A percentile compares a stretch with the other conserved stretches of the same genome.
Evolutionary conservation across 2,797 vertebrate species (phyloP).

Genomic region (Syngnathus rostellatus): DNA sequence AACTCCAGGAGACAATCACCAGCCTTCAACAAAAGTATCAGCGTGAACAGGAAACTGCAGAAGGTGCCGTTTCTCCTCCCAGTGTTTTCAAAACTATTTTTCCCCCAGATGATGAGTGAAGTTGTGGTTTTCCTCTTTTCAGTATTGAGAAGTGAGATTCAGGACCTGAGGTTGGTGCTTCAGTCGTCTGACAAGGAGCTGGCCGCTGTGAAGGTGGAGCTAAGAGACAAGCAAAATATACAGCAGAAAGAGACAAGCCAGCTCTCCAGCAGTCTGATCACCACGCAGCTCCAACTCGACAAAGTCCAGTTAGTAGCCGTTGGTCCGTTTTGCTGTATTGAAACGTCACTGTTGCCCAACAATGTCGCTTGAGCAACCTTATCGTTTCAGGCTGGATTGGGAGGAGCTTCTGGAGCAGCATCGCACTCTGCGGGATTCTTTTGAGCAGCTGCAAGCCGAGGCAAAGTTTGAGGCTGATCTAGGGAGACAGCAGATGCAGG

Average conservation of each 20-base stretch:
- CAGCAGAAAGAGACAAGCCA: slow-evolving; percentile 75
- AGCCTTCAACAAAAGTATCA: slow-evolving; percentile 68
- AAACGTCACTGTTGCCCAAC: not conserved
- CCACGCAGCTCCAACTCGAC: slow-evolving; percentile 82
- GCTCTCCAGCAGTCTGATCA: slow-evolving; percentile 78
- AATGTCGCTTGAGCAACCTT: not conserved
- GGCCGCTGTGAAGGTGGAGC: slow-evolving; percentile 65
- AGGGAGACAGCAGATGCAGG: slow-evolving; percentile 73
- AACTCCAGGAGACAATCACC: slow-evolving; percentile 63
- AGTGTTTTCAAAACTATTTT: not conserved
- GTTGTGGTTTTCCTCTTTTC: slow-evolving; percentile 2
- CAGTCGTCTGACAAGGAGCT: slow-evolving; percentile 90
- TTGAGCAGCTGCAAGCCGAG: slow-evolving; percentile 87
- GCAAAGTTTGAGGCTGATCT: slow-evolving; percentile 86
- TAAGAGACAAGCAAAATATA: slow-evolving; percentile 59
- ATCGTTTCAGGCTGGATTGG: slow-evolving; percentile 75
- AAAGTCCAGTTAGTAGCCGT: slow-evolving; percentile 74
- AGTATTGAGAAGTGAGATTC: slow-evolving; percentile 84
- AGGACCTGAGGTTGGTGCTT: slow-evolving; percentile 83
- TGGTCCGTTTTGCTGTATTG: not conserved
- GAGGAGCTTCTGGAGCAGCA: slow-evolving; percentile 86
- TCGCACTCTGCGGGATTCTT: slow-evolving; percentile 81
- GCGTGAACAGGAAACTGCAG: slow-evolving; percentile 59
- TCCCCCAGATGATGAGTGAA: not conserved
- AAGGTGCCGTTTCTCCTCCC: slow-evolving; percentile 30